A percentile compares a stretch with the other conserved stretches of the same genome.
These are phyloP conservation scores for Hartigia nigra DNA, from an alignment of 2,888 invertebrate genomes.

Conservation along the genomic window DNA sequence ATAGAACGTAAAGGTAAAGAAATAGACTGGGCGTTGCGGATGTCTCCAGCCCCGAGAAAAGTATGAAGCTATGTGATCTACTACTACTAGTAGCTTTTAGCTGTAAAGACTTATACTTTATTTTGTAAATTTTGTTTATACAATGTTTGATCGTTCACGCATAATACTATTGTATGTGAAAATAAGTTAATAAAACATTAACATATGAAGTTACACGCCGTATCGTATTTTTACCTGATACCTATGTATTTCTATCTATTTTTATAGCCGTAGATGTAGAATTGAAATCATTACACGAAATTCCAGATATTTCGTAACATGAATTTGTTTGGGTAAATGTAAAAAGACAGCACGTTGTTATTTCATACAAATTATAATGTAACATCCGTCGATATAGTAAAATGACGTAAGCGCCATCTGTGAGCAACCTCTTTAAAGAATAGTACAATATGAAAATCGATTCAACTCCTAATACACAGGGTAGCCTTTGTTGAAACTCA, in stretches of 20 bases:
- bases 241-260: neutral
- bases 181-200: constrained; percentile 67
- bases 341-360: no score
- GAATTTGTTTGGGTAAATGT: no score
- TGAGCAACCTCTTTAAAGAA: neutral
- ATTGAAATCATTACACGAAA: neutral
- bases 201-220: constrained; percentile 60
- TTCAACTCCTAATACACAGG: neutral
- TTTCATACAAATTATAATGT: neutral
- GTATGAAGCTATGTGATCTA: constrained; percentile 66
- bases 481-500: neutral
- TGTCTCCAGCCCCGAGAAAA: constrained; percentile 48
- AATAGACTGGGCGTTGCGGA: constrained; percentile 42
- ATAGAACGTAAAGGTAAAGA: constrained; percentile 39
- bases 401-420: neutral
- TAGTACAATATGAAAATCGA: neutral
- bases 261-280: neutral
- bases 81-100: constrained; percentile 65
- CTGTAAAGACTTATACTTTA: constrained; percentile 66
- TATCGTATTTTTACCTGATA: neutral
- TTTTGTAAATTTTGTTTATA: constrained; percentile 67
- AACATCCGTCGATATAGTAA: neutral
- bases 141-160: constrained; percentile 66
- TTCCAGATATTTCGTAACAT: no score
- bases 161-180: constrained; percentile 67